Base-by-base conservation (phyloP, 2,113 vertebrate species). In the Pristiophorus japonicus region DNA sequence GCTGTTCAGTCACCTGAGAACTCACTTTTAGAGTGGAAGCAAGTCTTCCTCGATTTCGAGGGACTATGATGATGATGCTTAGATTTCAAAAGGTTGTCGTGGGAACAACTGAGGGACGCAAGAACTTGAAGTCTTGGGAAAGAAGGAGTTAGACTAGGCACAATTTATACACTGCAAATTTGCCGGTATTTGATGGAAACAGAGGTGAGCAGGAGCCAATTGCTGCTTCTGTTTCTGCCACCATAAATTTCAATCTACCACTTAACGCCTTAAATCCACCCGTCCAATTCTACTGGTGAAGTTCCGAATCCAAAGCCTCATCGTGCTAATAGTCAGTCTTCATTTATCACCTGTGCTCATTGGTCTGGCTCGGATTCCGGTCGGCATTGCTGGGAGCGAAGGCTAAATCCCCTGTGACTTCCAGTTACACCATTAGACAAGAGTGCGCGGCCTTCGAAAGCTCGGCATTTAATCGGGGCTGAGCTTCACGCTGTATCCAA, bases 171-270 rank as follows among this genome's bases (percentile, higher is more conserved):
- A 34, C 12, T 90, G 51, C 27, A 14, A 55, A 34, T 24, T 62
- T 62, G 24, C 51, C 18, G 30, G 24, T 1, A 16, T 30, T 59
- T 90, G 87, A 90, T 90, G 51, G 87, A 90, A 90, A 90, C 87
- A 59, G 51, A 27, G 51, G 51, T 59, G 87, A 90, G 62, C 51
- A 90, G 27, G 24, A 90, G 55, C 12, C 51, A 59, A 34, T 90
- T 90, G 87, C 87, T 62, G 87, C 12, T 62, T 90, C 87, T 90
- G 87, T n/a, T 59, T 30, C 87, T 90, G 87, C 87, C 87, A 90
- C 51, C 47, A 62, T 59, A n/a, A 55, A 90, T 90, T 90, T 90
- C 51, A 59, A 90, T 90, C 87, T 59, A 90, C 51, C 30, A 27
- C 51, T 59, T 51, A 34, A 55, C 51, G 27, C 87, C 51, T 90